Percentiles rank a stretch among this genome's conserved stretches.
Conservation (phyloP, 2,797 vertebrate species). For the Melanitta fusca region DNA sequence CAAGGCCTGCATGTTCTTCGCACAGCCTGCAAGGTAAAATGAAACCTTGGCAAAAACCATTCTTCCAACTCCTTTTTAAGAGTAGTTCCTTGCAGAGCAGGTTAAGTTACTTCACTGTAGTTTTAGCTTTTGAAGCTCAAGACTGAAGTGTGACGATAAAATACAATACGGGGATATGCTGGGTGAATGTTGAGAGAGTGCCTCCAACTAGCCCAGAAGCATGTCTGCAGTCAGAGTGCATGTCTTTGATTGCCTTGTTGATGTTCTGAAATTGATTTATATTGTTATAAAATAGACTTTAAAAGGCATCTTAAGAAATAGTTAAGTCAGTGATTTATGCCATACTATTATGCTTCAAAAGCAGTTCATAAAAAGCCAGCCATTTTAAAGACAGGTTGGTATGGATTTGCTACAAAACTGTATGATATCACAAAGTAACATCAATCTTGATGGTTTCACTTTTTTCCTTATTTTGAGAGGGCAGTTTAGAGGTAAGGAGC, state of each 20-base stretch:
- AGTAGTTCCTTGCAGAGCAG: background rate
- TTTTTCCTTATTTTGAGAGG: background rate
- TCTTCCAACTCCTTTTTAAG: background rate
- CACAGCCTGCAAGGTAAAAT: background rate
- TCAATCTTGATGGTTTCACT: background rate
- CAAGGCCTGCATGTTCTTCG: background rate
- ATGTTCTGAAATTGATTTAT: background rate
- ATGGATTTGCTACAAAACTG: background rate
- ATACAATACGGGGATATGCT: background rate
- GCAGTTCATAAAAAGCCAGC: background rate
- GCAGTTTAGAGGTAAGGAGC: background rate
- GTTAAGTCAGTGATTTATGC: constrained; percentile 14
- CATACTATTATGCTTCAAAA: background rate
- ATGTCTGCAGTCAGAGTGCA: background rate
- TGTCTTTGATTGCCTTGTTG: background rate
- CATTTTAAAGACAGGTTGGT: background rate
- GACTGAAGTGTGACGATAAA: background rate
- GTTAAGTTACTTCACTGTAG: background rate
- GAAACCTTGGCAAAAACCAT: background rate
- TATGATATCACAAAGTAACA: background rate
- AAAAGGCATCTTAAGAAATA: background rate
- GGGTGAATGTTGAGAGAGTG: background rate
- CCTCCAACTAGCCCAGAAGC: background rate
- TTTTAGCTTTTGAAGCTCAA: background rate
- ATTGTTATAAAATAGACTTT: background rate